These are phyloP conservation scores for Sebastes oblongus DNA, from an alignment of 2,797 vertebrate genomes.

Conservation along the genomic window DNA sequence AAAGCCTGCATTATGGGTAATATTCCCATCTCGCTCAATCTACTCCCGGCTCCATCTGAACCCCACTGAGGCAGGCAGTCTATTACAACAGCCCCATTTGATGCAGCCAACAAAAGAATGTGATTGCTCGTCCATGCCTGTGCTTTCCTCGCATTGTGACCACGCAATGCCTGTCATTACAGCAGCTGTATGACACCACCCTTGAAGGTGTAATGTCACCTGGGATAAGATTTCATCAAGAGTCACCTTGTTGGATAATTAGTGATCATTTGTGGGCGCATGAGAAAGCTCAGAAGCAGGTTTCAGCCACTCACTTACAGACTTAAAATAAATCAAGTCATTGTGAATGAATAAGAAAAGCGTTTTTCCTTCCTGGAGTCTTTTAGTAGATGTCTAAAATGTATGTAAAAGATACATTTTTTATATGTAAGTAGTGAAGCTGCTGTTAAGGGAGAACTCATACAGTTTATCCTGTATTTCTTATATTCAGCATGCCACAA, in stretches of 20 bases:
- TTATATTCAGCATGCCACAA: not conserved
- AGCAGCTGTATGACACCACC: slow-evolving; percentile 48
- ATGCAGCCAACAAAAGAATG: slow-evolving; percentile 57
- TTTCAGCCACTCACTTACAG: slow-evolving; percentile 8
- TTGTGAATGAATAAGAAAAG: not conserved
- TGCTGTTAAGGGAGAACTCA: not conserved
- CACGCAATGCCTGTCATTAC: slow-evolving; percentile 24
- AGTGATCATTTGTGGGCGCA: slow-evolving; percentile 20
- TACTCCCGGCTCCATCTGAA: slow-evolving; percentile 39
- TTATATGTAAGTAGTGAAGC: not conserved
- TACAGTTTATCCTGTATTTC: not conserved
- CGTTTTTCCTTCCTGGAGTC: not conserved
- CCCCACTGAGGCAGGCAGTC: slow-evolving; percentile 41
- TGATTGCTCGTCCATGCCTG: slow-evolving; percentile 44
- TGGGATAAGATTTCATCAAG: slow-evolving; percentile 35
- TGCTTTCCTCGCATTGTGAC: slow-evolving; percentile 43
- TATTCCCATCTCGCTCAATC: slow-evolving; percentile 63
- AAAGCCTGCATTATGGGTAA: slow-evolving; percentile 60
- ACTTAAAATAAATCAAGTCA: not conserved
- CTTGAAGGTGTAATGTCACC: slow-evolving; percentile 70
- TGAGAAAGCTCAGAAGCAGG: not conserved
- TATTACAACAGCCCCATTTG: slow-evolving; percentile 54
- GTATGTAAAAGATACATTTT: not conserved
- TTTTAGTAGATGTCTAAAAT: not conserved
- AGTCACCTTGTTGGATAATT: slow-evolving; percentile 25